These are phyloP conservation scores for Prochilodus magdalenae DNA, from an alignment of 2,113 vertebrate genomes.

Conservation along the genomic window DNA sequence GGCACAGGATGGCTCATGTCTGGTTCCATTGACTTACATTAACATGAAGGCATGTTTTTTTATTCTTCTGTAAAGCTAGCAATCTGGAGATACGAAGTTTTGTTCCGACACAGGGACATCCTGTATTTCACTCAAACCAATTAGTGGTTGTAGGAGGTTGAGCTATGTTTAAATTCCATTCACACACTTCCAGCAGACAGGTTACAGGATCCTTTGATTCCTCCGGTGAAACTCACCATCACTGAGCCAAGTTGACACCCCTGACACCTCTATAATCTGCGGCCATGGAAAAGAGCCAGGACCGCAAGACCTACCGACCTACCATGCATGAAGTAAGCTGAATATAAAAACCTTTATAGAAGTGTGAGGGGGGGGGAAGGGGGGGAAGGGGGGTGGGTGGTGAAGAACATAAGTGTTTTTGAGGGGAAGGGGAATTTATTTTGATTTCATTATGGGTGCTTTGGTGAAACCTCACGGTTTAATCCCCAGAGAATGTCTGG, in stretches of 20 bases:
- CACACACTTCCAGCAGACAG: background rate
- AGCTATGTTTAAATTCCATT: background rate
- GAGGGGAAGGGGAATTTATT: conserved; percentile 73
- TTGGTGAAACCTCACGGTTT: conserved; percentile 72
- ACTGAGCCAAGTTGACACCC: background rate
- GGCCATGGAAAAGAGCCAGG: background rate
- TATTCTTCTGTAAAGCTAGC: no score
- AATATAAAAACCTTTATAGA: conserved; percentile 67
- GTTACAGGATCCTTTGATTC: background rate
- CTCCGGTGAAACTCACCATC: background rate
- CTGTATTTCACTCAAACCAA: no score
- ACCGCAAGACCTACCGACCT: background rate
- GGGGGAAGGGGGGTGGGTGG: conserved; percentile 62
- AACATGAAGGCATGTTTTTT: no score
- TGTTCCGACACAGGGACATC: no score
- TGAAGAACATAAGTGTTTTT: conserved; percentile 71
- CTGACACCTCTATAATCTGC: background rate
- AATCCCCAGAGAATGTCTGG: conserved; percentile 80
- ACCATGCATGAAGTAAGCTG: background rate
- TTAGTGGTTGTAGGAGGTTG: no score
- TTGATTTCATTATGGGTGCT: conserved; percentile 80
- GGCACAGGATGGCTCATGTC: no score
- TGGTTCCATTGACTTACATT: no score
- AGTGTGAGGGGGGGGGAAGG: no score
- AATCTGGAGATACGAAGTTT: no score